These are phyloP conservation scores for Plemyria rubiginata DNA, from an alignment of 2,888 invertebrate species.

Conservation along the genomic window DNA sequence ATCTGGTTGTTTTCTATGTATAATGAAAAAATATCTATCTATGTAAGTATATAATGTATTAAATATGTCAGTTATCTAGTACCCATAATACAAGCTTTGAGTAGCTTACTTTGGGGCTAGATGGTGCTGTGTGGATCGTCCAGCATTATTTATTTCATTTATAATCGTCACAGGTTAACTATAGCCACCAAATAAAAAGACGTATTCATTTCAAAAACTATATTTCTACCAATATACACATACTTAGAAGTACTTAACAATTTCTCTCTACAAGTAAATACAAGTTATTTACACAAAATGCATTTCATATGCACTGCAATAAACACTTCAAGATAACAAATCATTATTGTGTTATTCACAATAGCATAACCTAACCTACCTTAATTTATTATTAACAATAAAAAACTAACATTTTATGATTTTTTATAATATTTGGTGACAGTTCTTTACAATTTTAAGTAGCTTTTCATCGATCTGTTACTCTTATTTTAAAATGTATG, in stretches of 20 bases:
- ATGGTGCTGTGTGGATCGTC: no score
- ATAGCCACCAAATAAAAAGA: no score
- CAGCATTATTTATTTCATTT: no score
- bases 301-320: conserved; percentile 35
- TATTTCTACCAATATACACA: conserved; percentile 38
- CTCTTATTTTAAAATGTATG: no score
- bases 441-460: background rate
- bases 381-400: background rate
- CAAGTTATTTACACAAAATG: conserved; percentile 39
- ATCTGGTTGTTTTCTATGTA: no score
- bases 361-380: background rate
- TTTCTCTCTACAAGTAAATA: conserved; percentile 29
- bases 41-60: no score
- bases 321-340: conserved; percentile 23
- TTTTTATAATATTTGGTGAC: background rate
- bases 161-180: no score
- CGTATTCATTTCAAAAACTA: conserved; percentile 27
- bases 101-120: no score
- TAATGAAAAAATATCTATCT: no score
- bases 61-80: no score
- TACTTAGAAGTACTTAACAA: conserved; percentile 39
- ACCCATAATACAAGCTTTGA: no score
- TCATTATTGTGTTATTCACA: conserved; percentile 4
- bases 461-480: no score
- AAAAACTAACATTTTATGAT: background rate